Evolutionary conservation across 2,888 invertebrate species (phyloP).

Genomic region (Drosophila robusta): DNA sequence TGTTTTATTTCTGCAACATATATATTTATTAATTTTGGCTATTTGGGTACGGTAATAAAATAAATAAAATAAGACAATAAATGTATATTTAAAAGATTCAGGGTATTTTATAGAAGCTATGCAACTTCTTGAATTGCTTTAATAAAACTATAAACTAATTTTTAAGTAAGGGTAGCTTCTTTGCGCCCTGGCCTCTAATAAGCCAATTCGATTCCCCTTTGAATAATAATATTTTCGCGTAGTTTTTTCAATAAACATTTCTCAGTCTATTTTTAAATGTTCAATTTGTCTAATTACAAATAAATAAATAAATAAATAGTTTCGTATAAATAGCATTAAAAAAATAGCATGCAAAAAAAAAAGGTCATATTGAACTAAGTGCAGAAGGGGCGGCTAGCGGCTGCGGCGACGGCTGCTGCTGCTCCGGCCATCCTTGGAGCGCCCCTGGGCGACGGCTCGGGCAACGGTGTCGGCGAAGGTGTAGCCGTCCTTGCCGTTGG

Average conservation of each 20-base stretch:
- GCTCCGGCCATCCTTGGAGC: constrained; percentile 62
- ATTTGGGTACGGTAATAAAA: no score
- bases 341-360: constrained; percentile 41
- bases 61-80: no score
- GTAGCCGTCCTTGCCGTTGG: constrained; percentile 91
- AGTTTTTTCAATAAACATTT: constrained; percentile 71
- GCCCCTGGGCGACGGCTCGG: constrained; percentile 84
- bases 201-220: no score
- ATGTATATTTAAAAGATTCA: no score
- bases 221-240: neutral
- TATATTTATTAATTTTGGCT: no score
- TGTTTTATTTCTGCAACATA: no score
- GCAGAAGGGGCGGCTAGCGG: constrained; percentile 36
- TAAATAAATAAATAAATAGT: constrained; percentile 77
- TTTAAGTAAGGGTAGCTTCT: no score
- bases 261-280: constrained; percentile 78
- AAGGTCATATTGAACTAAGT: constrained; percentile 58
- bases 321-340: constrained; percentile 66
- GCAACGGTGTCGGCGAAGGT: constrained; percentile 90
- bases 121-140: no score
- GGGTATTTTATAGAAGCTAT: no score
- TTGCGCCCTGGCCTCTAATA: no score
- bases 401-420: constrained; percentile 55
- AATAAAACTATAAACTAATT: no score
- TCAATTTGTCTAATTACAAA: constrained; percentile 76